A percentile compares a stretch with the other conserved stretches of the same genome.
phyloP scores from a whole-genome alignment of 2,113 vertebrate genomes.

The Eidolon helvum region DNA sequence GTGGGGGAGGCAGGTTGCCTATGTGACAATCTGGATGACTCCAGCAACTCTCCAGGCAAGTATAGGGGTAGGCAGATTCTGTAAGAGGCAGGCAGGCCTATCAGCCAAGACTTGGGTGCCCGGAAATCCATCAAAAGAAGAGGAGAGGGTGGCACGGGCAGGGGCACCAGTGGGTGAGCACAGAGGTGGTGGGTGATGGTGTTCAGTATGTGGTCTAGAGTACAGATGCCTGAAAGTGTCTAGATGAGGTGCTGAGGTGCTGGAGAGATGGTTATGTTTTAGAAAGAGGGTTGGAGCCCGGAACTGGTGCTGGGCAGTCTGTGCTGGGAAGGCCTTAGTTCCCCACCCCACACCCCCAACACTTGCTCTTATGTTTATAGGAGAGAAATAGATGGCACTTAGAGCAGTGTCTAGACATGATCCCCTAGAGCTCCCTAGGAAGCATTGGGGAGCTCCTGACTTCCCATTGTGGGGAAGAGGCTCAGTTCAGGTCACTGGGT shows the following conservation, averaged over 20 bases:
- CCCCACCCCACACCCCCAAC: too few relatives aligned
- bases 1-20: background rate
- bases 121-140: background rate
- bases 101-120: background rate
- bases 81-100: too few relatives aligned
- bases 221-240: background rate
- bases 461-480: background rate
- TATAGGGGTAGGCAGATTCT: background rate
- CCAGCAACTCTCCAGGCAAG: background rate
- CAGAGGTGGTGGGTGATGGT: background rate
- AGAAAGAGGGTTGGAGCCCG: background rate
- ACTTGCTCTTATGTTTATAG: background rate
- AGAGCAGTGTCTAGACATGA: background rate
- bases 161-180: too few relatives aligned
- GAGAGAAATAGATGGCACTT: too few relatives aligned
- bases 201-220: accelerated
- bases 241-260: background rate
- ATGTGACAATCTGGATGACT: background rate
- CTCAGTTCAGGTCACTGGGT: accelerated
- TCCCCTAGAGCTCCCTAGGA: too few relatives aligned
- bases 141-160: background rate
- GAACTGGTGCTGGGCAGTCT: background rate
- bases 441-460: background rate
- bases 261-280: background rate
- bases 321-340: background rate